Evolutionary conservation across 2,888 invertebrate species (phyloP).

Genomic region (Gerris lacustris): DNA sequence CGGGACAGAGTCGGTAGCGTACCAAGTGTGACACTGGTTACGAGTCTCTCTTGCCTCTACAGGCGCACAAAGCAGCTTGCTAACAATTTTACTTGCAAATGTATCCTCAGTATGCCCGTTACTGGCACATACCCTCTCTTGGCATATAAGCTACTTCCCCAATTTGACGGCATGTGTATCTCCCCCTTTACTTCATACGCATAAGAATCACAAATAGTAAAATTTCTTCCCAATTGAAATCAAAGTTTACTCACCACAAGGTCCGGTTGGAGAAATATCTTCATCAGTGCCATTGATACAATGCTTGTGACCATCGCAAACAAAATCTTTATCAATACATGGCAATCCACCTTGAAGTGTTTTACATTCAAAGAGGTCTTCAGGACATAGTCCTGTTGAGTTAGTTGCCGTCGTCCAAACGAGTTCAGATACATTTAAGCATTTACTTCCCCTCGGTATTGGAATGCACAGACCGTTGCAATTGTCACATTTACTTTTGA

Average conservation of each 20-base stretch:
- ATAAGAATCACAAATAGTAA: too few relatives aligned
- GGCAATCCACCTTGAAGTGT: background rate
- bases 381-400: background rate
- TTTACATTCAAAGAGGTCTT: background rate
- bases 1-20: too few relatives aligned
- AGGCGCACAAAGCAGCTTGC: too few relatives aligned
- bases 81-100: too few relatives aligned
- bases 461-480: background rate
- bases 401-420: background rate
- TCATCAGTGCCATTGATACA: slow-evolving; percentile 68
- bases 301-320: slow-evolving; percentile 64
- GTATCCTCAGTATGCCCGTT: too few relatives aligned
- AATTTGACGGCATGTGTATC: too few relatives aligned
- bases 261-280: slow-evolving; percentile 46
- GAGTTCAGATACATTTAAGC: background rate
- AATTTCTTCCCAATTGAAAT: too few relatives aligned
- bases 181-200: too few relatives aligned
- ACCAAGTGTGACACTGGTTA: too few relatives aligned
- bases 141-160: too few relatives aligned
- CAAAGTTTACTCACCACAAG: slow-evolving; percentile 40
- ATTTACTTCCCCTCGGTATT: background rate
- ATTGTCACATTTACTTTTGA: background rate
- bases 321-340: slow-evolving; percentile 56
- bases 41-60: too few relatives aligned
- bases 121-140: too few relatives aligned